Base-by-base conservation (phyloP, 2,888 invertebrate species). In the Spilarctia lutea region DNA sequence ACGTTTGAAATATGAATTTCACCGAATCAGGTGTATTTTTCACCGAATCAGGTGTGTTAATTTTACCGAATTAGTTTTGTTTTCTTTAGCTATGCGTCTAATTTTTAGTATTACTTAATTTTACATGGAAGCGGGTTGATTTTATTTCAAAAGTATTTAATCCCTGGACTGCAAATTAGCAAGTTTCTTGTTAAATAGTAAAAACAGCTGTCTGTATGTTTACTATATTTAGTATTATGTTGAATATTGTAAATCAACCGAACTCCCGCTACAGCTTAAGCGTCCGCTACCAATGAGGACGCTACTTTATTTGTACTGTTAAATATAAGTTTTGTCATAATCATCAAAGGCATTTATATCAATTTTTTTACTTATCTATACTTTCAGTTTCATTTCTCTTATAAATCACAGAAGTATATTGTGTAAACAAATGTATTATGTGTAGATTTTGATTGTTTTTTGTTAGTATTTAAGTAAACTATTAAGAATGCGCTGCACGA, bases 311-410 rank as follows among this genome's bases (percentile, higher is more conserved):
- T 7, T 63, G 18, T 75, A 72, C 20, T 60, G 18, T 39, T 65
- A 68, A 16, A 67, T 68, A 42, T 79, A 77, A 73, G 75, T 77
- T 80, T 82, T 75, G 72, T 79, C 81, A 81, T 78, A 81, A 80
- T 84, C 81, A 79, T 80, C 79, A 83, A 76, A 87, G 87, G 91
- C 91, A 91, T 91, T 92, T 91, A 91, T 87, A 85, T 82, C 85
- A 79, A 72, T 81, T 81, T 80, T 81, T 75, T 84, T 82, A 75
- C 27, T 76, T 81, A 76, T 78, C 78, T 81, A 76, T 85, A 81
- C 81, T 85, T 82, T 78, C n/a, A 78, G 74, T 79, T 81, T 70
- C 71, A 42, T 76, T 73, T 56, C 65, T 75, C 16, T 72, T 52
- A 30, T 20, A 74, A 80, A 81, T 68, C 81, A 81, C 80, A 78